Base-by-base conservation (phyloP, 2,888 invertebrate species). In the Liposcelis brunnea region DNA sequence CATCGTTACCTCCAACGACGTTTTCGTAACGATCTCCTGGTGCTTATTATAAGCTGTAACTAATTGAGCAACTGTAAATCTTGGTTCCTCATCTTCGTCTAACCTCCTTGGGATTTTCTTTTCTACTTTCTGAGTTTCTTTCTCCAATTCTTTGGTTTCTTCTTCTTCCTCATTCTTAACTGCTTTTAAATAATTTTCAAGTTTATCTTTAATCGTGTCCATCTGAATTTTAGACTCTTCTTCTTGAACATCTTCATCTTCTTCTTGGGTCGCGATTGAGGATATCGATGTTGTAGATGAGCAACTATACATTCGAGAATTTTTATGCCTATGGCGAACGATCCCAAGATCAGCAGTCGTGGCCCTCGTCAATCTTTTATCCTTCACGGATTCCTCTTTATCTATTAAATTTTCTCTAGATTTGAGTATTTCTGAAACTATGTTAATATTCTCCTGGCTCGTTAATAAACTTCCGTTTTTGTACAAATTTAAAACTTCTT, bases 1-100 rank as follows among this genome's bases (percentile, higher is more conserved):
- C 64, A 65, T 64, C n/a, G 65, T 64, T 14, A 64, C 60, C 46
- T 64, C 63, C 16, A 66, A 53, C 15, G 65, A 65, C 8, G 61
- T 58, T 48, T 60, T 61, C 31, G 65, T 62, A 2, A 66, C 64
- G 1, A 66, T 60, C 49, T 66, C 66, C 50, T 67, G 66, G 47
- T 67, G 66, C 32, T 61, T 62, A 51, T 67, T 66, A 51, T 66
- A 67, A 5, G 67, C 67, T 2, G 65, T 63, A 2, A 67, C 61
- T 10, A 67, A 52, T 48, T 67, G 67, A 3, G 66, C 64, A 1
- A 67, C 67, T 0, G 65, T 62, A 52, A 62, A 67, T 43, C 65
- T 62, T 0, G 66, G 66, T 49, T 67, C 67, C 2, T 65, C 65
- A 42, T 53, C 60, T 35, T 64, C 63, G 1, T 2, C 59, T 54